A percentile compares a stretch with the other conserved stretches of the same genome.
These are phyloP conservation scores for Stegodyphus mimosarum DNA, from an alignment of 1,140 invertebrate genomes.

Conservation along the genomic window DNA sequence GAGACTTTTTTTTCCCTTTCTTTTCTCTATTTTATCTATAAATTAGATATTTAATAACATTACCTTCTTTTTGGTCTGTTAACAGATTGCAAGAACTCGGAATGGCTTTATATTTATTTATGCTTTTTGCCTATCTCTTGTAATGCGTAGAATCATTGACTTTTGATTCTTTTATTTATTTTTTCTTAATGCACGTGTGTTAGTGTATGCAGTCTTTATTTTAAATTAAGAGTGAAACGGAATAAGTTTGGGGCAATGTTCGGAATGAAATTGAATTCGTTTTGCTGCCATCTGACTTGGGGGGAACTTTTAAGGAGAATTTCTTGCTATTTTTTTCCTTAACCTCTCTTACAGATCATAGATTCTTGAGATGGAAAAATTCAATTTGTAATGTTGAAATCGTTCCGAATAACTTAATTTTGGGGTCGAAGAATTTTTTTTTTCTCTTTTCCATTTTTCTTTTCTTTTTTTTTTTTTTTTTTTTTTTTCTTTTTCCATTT, in stretches of 20 bases:
- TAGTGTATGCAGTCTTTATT: slow-evolving; percentile 40
- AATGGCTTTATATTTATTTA: background rate
- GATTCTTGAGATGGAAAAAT: slow-evolving; percentile 14
- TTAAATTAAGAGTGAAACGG: slow-evolving; percentile 47
- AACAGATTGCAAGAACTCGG: slow-evolving; percentile 25
- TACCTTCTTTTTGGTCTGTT: slow-evolving; percentile 53
- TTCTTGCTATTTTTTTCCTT: background rate
- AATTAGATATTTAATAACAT: slow-evolving; percentile 61
- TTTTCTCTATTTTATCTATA: slow-evolving; percentile 58
- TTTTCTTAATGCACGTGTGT: slow-evolving; percentile 23
- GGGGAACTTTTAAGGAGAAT: background rate
- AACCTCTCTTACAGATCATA: background rate
- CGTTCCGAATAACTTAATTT: slow-evolving; percentile 52
- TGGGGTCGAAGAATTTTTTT: background rate
- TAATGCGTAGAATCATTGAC: background rate
- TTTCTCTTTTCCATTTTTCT: too few relatives aligned
- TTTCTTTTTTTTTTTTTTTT: too few relatives aligned
- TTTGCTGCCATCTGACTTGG: slow-evolving; percentile 10
- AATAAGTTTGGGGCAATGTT: slow-evolving; percentile 32
- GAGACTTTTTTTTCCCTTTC: background rate
- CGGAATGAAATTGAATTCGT: slow-evolving; percentile 46
- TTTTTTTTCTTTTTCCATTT: too few relatives aligned
- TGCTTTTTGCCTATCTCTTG: background rate
- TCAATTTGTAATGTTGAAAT: slow-evolving; percentile 33
- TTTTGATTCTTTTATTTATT: background rate